These are phyloP conservation scores for Strigops habroptila DNA, from an alignment of 2,113 vertebrate genomes.

Conservation along the genomic window DNA sequence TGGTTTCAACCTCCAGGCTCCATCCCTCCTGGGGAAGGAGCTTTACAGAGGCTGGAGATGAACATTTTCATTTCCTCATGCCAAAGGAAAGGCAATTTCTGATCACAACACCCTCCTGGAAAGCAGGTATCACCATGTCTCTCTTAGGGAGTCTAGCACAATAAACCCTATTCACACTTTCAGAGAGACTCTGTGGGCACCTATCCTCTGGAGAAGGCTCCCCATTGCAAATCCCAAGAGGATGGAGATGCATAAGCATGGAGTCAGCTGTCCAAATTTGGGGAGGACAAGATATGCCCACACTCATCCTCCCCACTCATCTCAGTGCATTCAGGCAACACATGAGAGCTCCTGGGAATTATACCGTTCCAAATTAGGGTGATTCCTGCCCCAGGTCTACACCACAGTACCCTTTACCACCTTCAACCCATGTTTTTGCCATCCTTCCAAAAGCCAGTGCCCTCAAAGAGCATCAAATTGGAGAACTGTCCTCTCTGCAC, in stretches of 20 bases:
- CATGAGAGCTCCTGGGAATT: not conserved
- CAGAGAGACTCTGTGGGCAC: not conserved
- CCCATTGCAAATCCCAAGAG: not conserved
- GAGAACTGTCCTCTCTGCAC: not conserved
- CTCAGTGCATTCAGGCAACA: fast-evolving
- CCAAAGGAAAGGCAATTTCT: not conserved
- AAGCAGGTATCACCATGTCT: not conserved
- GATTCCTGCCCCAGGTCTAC: not conserved
- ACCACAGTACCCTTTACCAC: not conserved
- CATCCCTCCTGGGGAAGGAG: not conserved
- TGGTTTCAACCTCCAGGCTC: not conserved
- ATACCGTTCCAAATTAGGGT: fast-evolving
- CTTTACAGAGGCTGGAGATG: not conserved
- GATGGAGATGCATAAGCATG: not conserved
- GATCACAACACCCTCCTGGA: not conserved
- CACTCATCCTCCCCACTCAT: not conserved
- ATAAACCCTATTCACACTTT: not conserved
- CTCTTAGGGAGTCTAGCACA: not conserved
- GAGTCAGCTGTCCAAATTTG: not conserved
- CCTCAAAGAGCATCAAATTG: not conserved
- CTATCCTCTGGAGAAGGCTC: not conserved
- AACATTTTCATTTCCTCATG: not conserved
- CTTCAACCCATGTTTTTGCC: not conserved
- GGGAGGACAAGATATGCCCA: not conserved
- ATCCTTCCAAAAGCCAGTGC: not conserved